Percentiles rank a stretch among this genome's conserved stretches.
phyloP scores from a whole-genome alignment of 2,797 vertebrate genomes.

The Nasua narica region DNA sequence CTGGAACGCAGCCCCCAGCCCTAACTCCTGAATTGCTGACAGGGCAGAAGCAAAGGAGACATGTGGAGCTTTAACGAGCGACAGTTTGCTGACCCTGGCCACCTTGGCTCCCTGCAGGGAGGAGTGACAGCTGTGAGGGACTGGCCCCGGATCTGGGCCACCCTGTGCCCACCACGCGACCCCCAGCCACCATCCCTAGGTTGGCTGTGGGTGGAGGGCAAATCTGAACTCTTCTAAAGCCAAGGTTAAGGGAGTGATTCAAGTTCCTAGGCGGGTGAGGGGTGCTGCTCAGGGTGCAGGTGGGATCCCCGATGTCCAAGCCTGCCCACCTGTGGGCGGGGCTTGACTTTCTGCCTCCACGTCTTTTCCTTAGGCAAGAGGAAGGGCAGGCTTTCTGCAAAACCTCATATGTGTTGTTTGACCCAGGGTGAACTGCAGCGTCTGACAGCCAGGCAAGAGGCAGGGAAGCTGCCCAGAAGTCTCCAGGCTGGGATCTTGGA shows the following conservation, averaged over 20 bases:
- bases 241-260: constrained; percentile 65
- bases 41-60: constrained; percentile 59
- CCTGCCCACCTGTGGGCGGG: background rate
- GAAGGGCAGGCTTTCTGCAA: constrained; percentile 34
- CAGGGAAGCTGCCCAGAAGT: background rate
- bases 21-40: constrained; percentile 62
- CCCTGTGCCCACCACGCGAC: background rate
- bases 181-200: background rate
- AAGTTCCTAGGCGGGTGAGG: constrained; percentile 3
- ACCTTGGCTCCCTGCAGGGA: background rate
- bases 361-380: constrained; percentile 60
- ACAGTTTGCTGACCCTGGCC: constrained; percentile 29
- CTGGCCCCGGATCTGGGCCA: background rate
- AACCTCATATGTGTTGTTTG: background rate
- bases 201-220: background rate
- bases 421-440: constrained; percentile 37
- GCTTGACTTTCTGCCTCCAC: constrained; percentile 4
- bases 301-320: background rate
- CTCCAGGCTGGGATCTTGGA: background rate
- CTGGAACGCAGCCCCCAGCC: constrained; percentile 42
- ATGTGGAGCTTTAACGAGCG: background rate
- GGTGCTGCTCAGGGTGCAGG: background rate
- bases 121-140: background rate
- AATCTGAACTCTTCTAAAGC: constrained; percentile 66
- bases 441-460: background rate